These are phyloP conservation scores for Macheiramphus alcinus DNA, from an alignment of 2,113 vertebrate genomes.

Conservation along the genomic window DNA sequence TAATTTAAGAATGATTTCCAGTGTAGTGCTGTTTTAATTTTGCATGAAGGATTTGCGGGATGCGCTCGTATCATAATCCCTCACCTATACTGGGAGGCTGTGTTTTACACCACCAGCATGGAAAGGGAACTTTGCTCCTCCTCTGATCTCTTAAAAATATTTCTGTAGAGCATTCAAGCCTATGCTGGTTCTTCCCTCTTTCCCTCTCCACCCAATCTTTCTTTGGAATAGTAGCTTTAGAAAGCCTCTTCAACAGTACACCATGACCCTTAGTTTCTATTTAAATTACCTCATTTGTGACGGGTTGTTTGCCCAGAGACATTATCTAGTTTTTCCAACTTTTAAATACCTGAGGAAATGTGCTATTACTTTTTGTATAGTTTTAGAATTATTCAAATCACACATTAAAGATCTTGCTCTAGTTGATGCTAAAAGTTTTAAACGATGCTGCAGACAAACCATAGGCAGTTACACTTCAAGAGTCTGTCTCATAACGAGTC, in stretches of 20 bases:
- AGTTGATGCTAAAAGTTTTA: background rate
- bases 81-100: rapidly evolving
- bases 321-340: background rate
- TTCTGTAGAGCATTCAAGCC: background rate
- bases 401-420: background rate
- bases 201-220: background rate
- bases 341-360: background rate
- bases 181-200: background rate
- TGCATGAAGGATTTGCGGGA: background rate
- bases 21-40: rapidly evolving
- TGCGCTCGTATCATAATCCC: rapidly evolving
- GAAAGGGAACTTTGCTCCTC: background rate
- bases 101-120: background rate
- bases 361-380: background rate
- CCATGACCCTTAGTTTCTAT: rapidly evolving
- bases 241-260: background rate
- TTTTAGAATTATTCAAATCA: background rate
- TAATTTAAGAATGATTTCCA: background rate
- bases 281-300: background rate
- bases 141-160: background rate
- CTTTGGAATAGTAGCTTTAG: background rate
- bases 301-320: background rate
- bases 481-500: rapidly evolving
- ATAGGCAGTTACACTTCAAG: background rate
- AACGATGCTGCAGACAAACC: background rate